Conservation (phyloP, 2,888 invertebrate genomes). For the Silvanus unidentatus region DNA sequence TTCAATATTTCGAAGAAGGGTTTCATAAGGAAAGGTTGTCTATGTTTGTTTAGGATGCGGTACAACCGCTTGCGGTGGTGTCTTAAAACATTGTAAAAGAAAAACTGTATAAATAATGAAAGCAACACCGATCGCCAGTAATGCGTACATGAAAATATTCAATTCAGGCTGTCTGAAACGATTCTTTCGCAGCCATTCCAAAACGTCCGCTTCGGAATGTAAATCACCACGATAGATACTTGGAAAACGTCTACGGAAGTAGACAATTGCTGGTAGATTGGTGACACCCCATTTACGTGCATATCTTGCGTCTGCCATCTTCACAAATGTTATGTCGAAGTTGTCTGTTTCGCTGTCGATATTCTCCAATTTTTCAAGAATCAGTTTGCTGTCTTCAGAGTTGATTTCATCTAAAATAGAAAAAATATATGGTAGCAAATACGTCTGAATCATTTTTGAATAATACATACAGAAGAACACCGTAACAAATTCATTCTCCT, state of each 20-base stretch:
- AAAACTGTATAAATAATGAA: constrained; percentile 89
- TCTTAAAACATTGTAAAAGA: constrained; percentile 82
- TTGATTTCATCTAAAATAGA: constrained; percentile 67
- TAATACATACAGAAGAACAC: constrained; percentile 89
- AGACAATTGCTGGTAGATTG: constrained; percentile 84
- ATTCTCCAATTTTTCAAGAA: constrained; percentile 80
- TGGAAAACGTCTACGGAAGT: constrained; percentile 85
- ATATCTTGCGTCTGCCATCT: constrained; percentile 86
- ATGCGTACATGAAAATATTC: constrained; percentile 90
- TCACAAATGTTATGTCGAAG: constrained; percentile 89
- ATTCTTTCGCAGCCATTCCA: constrained; percentile 90
- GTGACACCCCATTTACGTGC: constrained; percentile 92
- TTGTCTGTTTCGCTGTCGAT: constrained; percentile 94
- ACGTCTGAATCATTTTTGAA: neutral
- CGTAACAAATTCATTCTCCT: constrained; percentile 91
- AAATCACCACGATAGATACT: constrained; percentile 81
- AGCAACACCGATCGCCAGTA: constrained; percentile 77
- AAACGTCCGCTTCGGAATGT: constrained; percentile 75
- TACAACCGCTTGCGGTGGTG: constrained; percentile 56
- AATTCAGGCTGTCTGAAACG: constrained; percentile 88
- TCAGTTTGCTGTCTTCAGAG: constrained; percentile 72
- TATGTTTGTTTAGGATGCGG: constrained; percentile 57
- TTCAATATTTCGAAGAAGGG: too few species aligned
- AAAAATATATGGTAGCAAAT: neutral
- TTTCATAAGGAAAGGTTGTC: too few species aligned